Evolutionary conservation across 2,888 invertebrate species (phyloP), one percentile per base, ranked within the genome.

Genomic region (Agrochola macilenta): DNA sequence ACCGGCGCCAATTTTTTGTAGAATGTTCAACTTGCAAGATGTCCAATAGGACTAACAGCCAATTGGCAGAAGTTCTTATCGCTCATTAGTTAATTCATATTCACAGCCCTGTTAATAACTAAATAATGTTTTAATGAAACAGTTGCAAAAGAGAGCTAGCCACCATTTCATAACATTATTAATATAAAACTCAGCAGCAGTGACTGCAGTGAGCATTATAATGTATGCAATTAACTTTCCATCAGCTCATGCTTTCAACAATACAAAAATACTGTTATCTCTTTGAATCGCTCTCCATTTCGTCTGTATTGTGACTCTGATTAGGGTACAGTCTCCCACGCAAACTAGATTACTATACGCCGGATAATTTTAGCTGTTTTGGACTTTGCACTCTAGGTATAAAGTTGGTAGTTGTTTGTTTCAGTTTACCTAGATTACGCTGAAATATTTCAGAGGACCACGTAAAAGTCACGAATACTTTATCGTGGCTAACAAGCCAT

Each of bases 401-500:
- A 88, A 70, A 88, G 86, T 54, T 72, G 70, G 70, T 75, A 78
- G 17, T 87, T 68, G 81, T 79, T 66, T 69, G 81, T 78, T 68
- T 69, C 64, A 61, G 46, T 71, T 81, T 69, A 81, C 69, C 73
- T 80, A 82, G 78, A 79, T 81, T 76, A 68, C 52, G 70, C 76
- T 74, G 70, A 75, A 81, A 78, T 86, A 83, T 87, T 88, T 80
- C 66, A 85, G 83, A 78, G 86, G 75, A 78, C 82, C 73, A 79
- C 79, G 78, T 86, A 80, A 87, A 88, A 88, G 89, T 85, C 78
- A 86, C 87, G 87, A 87, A 84, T 84, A 88, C 87, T 89, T 90
- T 87, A 89, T 87, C 79, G 87, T 84, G 82, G 80, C 83, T 89
- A 91, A 91, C 89, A 88, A 85, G 78, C 88, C 87, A 88, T 92